phyloP scores from a whole-genome alignment of 2,113 vertebrate genomes.

The Xiphophorus couchianus region DNA sequence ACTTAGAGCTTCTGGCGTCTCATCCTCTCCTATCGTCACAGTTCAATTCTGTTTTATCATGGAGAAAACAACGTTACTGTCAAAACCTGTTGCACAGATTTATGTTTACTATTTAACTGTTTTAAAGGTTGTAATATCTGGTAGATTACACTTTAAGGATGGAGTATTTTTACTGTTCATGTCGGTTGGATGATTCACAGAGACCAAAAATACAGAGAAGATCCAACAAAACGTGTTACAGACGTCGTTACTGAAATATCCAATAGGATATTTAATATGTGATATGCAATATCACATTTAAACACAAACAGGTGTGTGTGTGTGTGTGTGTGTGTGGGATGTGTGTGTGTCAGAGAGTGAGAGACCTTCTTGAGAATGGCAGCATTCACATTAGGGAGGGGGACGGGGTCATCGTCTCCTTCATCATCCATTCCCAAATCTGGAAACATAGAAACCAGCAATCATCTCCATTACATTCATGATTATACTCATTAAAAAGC shows the following conservation, averaged over 20 bases:
- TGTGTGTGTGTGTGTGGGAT: not conserved
- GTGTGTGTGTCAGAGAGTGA: constrained; percentile 10
- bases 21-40: too few species aligned
- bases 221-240: not conserved
- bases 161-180: not conserved
- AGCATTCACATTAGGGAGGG: constrained; percentile 97
- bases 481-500: not conserved
- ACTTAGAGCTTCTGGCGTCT: too few species aligned
- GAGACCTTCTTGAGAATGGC: constrained; percentile 97
- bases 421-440: constrained; percentile 99
- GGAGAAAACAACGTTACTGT: too few species aligned
- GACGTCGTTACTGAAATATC: not conserved
- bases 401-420: constrained; percentile 98
- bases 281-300: not conserved
- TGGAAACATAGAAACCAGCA: constrained; percentile 50
- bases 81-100: too few species aligned
- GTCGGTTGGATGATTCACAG: not conserved
- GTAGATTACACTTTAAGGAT: not conserved
- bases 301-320: not conserved
- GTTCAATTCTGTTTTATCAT: too few species aligned
- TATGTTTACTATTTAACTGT: not conserved
- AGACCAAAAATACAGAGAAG: not conserved
- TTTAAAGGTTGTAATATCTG: not conserved
- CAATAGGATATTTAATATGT: too few species aligned
- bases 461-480: not conserved